Evolutionary conservation across 2,888 invertebrate species (phyloP), one percentile per base, ranked within the genome.

Genomic region (Leucophenga montana): DNA sequence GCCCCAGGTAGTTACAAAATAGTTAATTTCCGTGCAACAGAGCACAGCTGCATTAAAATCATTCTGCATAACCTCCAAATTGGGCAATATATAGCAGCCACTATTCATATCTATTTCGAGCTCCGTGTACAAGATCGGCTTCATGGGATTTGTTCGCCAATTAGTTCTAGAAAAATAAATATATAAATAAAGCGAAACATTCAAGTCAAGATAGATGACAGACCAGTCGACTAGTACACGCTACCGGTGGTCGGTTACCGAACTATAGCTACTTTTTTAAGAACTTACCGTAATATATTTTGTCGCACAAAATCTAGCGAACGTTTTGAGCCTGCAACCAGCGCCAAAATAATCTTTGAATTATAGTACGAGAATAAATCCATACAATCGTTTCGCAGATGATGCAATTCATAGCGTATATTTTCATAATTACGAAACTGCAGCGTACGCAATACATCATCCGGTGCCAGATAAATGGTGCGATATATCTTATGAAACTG

Each of bases 301-400:
- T 91, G 92, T 73, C 94, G 92, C 44, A 96, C 88, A 71, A 91
- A 87, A 82, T 95, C 95, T 71, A 96, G 89, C 14, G 95, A 94
- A 57, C 90, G 89, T 84, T 93, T 92, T 0, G 95, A 94, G 68
- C 93, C 92, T 80, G 93, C 94, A 13, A 95, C 93, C 20, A 96
- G 89, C 3, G 94, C 89, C 72, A 95, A 93, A 44, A 94, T 89
- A 73, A 94, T 91, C 88, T 93, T 94, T 66, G 92, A 92, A 77
- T 95, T 94, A 82, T 95, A 95, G 85, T 93, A 93, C 0, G 93
- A 92, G 85, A 95, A 95, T 64, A 96, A 89, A 84, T 96, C 95
- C 85, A 95, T 93, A 80, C 94, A 94, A 84, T 95, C 94, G 66
- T 92, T 92, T 59, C 93, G 92, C 3, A 93, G 89, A 50, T 90